Percentiles rank a stretch among this genome's conserved stretches.
phyloP scores from a whole-genome alignment of 2,888 invertebrate species.

The Heliconius aoede region DNA sequence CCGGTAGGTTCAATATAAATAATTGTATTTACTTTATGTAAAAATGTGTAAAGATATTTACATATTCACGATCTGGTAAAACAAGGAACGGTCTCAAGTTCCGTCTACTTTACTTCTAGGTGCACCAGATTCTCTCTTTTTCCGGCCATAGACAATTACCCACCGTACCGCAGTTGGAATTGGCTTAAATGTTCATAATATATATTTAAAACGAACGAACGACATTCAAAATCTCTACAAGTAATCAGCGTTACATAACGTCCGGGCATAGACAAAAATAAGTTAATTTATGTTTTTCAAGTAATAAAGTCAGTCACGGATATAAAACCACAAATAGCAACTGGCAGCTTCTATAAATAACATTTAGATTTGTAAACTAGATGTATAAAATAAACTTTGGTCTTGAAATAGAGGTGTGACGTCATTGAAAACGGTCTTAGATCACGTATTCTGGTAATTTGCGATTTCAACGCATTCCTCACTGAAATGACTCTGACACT shows the following conservation, averaged over 20 bases:
- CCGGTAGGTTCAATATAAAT: too few relatives aligned
- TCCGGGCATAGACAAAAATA: slow-evolving; percentile 5
- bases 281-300: slow-evolving; percentile 1
- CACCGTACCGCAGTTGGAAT: too few relatives aligned
- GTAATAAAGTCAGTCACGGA: slow-evolving; percentile 35
- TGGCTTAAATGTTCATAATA: neutral
- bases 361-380: slow-evolving; percentile 39
- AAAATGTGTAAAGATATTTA: too few relatives aligned
- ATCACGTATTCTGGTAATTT: slow-evolving; percentile 41
- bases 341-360: slow-evolving; percentile 39
- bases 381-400: slow-evolving; percentile 43
- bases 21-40: too few relatives aligned
- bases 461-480: slow-evolving; percentile 41
- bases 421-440: slow-evolving; percentile 46
- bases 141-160: too few relatives aligned
- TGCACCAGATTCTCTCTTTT: too few relatives aligned
- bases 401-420: slow-evolving; percentile 47
- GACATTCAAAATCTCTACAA: neutral
- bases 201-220: neutral
- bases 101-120: too few relatives aligned
- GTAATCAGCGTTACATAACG: neutral
- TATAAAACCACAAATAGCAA: slow-evolving; percentile 38
- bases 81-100: too few relatives aligned
- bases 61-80: too few relatives aligned
- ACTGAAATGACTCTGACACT: slow-evolving; percentile 33